Conservation (phyloP, 1,140 invertebrate species). For the Trichonephila clavipes region DNA sequence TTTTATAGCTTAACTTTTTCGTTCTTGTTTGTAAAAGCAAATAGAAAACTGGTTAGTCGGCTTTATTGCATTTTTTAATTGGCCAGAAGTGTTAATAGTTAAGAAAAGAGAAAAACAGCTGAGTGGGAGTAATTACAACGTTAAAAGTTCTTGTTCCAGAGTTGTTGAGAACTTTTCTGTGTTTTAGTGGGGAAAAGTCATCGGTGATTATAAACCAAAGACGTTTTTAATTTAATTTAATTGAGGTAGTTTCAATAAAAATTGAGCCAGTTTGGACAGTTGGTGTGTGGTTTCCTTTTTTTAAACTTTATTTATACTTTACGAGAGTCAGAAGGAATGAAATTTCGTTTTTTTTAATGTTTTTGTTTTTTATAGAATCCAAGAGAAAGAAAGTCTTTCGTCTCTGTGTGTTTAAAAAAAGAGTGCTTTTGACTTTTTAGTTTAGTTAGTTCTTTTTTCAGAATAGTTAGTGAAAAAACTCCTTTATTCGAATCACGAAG, state of each 20-base stretch:
- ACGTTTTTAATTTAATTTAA: slow-evolving; percentile 3
- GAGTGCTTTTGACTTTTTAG: too few relatives aligned
- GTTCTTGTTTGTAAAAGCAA: not conserved
- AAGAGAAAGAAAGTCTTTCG: too few relatives aligned
- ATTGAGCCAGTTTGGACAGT: not conserved
- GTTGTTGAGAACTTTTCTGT: not conserved
- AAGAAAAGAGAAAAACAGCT: not conserved
- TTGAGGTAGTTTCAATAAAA: not conserved
- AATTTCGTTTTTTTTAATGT: not conserved
- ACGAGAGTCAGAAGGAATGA: not conserved
- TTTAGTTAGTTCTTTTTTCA: too few relatives aligned
- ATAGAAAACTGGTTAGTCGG: not conserved
- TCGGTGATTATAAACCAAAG: not conserved
- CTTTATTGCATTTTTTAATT: slow-evolving; percentile 52
- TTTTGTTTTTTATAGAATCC: not conserved
- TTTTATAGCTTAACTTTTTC: slow-evolving; percentile 53
- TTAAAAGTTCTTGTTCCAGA: not conserved
- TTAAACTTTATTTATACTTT: not conserved
- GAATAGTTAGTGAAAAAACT: too few relatives aligned
- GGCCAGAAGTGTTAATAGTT: slow-evolving; percentile 39
- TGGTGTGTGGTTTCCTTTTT: not conserved
- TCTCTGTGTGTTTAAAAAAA: too few relatives aligned
- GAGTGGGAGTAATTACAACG: not conserved
- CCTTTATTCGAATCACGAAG: too few relatives aligned
- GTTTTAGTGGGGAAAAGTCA: not conserved